Evolutionary conservation across 2,797 vertebrate species (phyloP).

Genomic region (Poeciliopsis infans): DNA sequence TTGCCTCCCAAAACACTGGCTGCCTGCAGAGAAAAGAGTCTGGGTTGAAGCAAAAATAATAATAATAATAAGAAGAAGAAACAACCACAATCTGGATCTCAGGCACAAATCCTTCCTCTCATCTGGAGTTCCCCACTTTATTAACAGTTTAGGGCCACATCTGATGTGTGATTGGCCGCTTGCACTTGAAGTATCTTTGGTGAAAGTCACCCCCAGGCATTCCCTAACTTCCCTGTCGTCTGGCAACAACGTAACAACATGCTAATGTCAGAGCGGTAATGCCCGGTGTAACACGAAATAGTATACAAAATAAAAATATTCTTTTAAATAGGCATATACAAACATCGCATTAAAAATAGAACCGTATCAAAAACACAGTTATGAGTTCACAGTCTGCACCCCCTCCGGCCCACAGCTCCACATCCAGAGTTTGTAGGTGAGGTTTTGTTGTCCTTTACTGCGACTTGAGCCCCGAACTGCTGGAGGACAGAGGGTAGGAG

Average conservation of each 20-base stretch:
- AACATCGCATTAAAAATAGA: constrained; percentile 99
- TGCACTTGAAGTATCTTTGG: constrained; percentile 76
- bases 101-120: constrained; percentile 30
- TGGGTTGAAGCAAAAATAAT: neutral
- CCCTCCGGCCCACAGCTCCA: constrained; percentile 41
- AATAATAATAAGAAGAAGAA: neutral
- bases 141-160: constrained; percentile 38
- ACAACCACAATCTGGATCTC: constrained; percentile 28
- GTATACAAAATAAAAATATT: constrained; percentile 99
- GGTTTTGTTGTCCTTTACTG: constrained; percentile 76
- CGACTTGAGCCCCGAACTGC: constrained; percentile 87
- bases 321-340: constrained; percentile 99
- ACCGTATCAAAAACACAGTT: constrained; percentile 95
- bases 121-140: constrained; percentile 23
- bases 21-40: constrained; percentile 11
- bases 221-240: constrained; percentile 64
- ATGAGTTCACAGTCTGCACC: constrained; percentile 80
- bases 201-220: constrained; percentile 72
- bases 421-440: constrained; percentile 44
- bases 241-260: constrained; percentile 68
- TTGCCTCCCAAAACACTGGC: constrained; percentile 1
- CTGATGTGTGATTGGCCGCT: constrained; percentile 50
- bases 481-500: constrained; percentile 88
- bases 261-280: constrained; percentile 73
- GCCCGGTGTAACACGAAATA: constrained; percentile 82